phyloP scores from a whole-genome alignment of 2,113 vertebrate species.

The Leptobrachium leishanense region DNA sequence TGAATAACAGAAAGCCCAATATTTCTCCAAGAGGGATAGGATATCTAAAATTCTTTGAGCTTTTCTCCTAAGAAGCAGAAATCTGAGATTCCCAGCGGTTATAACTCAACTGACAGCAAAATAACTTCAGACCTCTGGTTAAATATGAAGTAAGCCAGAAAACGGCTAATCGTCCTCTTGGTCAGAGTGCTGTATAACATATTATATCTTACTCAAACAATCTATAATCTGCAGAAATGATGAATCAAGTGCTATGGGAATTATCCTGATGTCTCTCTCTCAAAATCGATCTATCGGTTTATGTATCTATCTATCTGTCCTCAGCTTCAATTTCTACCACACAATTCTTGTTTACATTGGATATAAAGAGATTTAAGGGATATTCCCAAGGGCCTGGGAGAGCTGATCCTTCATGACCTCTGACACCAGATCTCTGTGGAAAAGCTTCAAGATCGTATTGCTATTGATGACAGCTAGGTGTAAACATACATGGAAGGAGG shows the following conservation, averaged over 20 bases:
- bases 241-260: too few species aligned
- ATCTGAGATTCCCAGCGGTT: constrained; percentile 31
- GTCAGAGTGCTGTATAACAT: constrained; percentile 25
- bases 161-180: constrained; percentile 21
- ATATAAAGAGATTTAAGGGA: neutral
- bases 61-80: constrained; percentile 12
- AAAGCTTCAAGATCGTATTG: constrained; percentile 7
- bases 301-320: too few species aligned
- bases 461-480: constrained; percentile 29
- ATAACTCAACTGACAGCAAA: constrained; percentile 27
- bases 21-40: constrained; percentile 4
- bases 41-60: neutral
- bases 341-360: too few species aligned
- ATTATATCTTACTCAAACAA: constrained; percentile 20
- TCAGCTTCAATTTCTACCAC: too few species aligned
- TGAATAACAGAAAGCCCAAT: constrained; percentile 1
- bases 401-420: neutral
- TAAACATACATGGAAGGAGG: constrained; percentile 26
- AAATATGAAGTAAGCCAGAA: constrained; percentile 32
- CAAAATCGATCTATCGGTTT: too few species aligned
- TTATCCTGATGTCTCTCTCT: too few species aligned
- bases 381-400: constrained; percentile 7
- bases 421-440: neutral
- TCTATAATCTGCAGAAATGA: constrained; percentile 3
- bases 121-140: constrained; percentile 25